Evolutionary conservation across 2,113 vertebrate genomes (phyloP), one percentile per base, ranked within the genome.

Genomic region (Sinocyclocheilus anshuiensis): DNA sequence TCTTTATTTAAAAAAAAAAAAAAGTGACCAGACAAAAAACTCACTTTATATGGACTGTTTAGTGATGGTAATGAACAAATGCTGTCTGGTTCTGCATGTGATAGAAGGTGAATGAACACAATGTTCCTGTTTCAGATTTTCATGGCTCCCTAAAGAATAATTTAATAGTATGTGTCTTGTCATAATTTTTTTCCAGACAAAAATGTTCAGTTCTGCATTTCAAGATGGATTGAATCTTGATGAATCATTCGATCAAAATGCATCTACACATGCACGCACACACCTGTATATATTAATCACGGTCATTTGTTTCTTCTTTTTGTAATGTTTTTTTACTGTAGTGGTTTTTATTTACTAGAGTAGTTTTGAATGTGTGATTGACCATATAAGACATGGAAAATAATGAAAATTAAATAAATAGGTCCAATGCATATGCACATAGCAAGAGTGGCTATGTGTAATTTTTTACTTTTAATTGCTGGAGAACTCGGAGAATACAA

Each of bases 401-500:
- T 4, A 39, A 9, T 36, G 69, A 8, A 33, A 39, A 22, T 74
- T 10, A 12, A 74, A 74, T 74, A 4, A 4, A 72, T 72, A 20
- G 29, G 16, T 39, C 8, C 67, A 71, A 36, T 69, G 67, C 29
- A 36, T 65, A 29, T 20, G 67, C 67, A 74, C 20, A 74, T 22
- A 22, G 36, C 71, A 48, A 74, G 33, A 10, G 12, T 72, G 5
- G 15, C 29, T 18, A 69, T 18, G 15, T 16, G 24, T n/a, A 48
- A 13, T 18, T 33, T 53, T 55, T 29, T 16, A 36, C 12, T n/a
- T 42, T 72, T 65, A 53, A 84, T 48, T 36, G 33, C 29, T 24
- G 15, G 15, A 79, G 59, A 75, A 50, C 29, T 57, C 13, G 10
- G 22, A 77, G 83, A 77, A 55, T 76, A 69, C 74, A 76, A 76